Evolutionary conservation across 2,888 invertebrate species (phyloP).

Genomic region (Stenichneumon culpator): DNA sequence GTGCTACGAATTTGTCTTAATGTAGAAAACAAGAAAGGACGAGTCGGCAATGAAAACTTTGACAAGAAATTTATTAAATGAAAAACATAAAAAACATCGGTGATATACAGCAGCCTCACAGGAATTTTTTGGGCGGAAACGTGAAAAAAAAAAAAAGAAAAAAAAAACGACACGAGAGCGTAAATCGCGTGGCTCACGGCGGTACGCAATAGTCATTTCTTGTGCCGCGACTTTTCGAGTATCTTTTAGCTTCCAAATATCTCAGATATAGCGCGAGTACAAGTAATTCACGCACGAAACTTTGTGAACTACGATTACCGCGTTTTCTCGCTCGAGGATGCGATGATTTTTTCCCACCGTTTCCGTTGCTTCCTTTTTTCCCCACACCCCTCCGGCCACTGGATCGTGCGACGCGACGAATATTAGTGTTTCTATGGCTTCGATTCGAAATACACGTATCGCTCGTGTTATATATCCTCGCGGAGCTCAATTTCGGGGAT

Average conservation of each 20-base stretch:
- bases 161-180: neutral
- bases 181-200: neutral
- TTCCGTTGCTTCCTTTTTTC: conserved; percentile 15
- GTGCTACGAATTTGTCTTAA: neutral
- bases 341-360: conserved; percentile 18
- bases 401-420: conserved; percentile 10
- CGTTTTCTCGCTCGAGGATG: conserved; percentile 30
- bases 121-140: conserved; percentile 61
- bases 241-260: conserved; percentile 75
- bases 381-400: neutral
- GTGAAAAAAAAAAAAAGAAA: conserved; percentile 35
- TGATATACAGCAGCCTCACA: conserved; percentile 63
- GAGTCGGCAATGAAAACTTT: conserved; percentile 49
- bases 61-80: conserved; percentile 65
- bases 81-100: conserved; percentile 64
- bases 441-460: conserved; percentile 27
- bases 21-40: conserved; percentile 55
- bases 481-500: conserved; percentile 35
- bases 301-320: conserved; percentile 39
- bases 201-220: conserved; percentile 48
- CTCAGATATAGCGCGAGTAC: conserved; percentile 78
- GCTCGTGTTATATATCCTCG: conserved; percentile 41
- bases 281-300: conserved; percentile 75
- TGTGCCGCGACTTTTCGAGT: conserved; percentile 58
- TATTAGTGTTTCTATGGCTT: conserved; percentile 27